A percentile compares a stretch with the other conserved stretches of the same genome.
These are phyloP conservation scores for Clamator glandarius DNA, from an alignment of 2,797 vertebrate genomes.

Conservation along the genomic window DNA sequence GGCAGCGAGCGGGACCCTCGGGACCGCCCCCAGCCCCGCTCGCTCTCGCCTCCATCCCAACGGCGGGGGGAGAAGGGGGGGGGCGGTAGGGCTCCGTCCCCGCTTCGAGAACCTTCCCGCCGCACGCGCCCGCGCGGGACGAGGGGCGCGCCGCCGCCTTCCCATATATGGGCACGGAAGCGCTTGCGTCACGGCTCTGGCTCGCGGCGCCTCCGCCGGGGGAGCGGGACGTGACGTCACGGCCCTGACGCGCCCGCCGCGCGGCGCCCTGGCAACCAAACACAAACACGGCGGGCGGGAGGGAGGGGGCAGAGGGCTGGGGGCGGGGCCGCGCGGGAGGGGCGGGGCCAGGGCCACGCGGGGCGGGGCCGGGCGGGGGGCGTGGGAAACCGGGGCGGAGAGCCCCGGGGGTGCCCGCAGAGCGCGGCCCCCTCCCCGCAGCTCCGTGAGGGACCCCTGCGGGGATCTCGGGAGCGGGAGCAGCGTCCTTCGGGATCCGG, in stretches of 20 bases:
- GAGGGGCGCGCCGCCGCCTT: background rate
- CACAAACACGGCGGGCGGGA: constrained; percentile 70
- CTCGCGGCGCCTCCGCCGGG: constrained; percentile 73
- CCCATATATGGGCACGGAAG: constrained; percentile 86
- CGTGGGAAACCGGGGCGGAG: too few relatives aligned
- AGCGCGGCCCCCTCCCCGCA: too few relatives aligned
- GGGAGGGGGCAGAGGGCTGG: background rate
- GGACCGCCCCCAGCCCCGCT: too few relatives aligned
- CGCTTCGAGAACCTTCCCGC: background rate
- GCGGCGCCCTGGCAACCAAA: constrained; percentile 78
- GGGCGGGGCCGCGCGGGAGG: background rate
- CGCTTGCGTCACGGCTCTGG: constrained; percentile 73
- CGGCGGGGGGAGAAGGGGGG: too few relatives aligned
- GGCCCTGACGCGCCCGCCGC: constrained; percentile 76
- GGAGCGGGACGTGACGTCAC: constrained; percentile 66
- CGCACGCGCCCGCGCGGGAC: background rate
- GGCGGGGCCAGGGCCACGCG: too few relatives aligned
- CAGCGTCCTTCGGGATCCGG: background rate
- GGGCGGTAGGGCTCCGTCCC: too few relatives aligned
- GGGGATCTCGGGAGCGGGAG: background rate
- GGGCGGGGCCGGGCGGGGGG: too few relatives aligned
- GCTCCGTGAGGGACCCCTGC: background rate
- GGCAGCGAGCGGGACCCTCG: too few relatives aligned
- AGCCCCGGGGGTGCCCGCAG: too few relatives aligned
- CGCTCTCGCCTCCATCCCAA: too few relatives aligned